Evolutionary conservation across 35 echinoderm and acorn worm species (phyloP).

Genomic region (Anneissia japonica): DNA sequence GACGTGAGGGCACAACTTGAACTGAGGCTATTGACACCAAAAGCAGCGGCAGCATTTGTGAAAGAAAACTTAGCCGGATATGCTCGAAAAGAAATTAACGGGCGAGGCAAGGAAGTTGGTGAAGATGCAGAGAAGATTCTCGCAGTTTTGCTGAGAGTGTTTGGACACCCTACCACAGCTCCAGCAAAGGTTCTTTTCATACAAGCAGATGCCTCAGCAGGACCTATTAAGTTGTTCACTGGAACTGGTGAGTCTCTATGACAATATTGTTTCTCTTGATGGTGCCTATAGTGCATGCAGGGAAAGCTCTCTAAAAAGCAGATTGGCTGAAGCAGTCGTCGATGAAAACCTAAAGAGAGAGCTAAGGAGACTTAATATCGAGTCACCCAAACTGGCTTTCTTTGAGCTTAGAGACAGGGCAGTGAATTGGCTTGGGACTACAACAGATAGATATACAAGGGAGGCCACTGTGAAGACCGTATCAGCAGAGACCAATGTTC

Average conservation of each 20-base stretch:
- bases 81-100: slow-evolving; percentile 40
- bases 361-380: slow-evolving; percentile 29
- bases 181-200: slow-evolving; percentile 63
- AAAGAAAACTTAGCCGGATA: slow-evolving; percentile 50
- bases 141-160: slow-evolving; percentile 44
- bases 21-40: neutral
- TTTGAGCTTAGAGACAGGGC: too few species aligned
- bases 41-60: slow-evolving; percentile 33
- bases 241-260: slow-evolving; percentile 41
- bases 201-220: neutral
- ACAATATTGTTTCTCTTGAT: slow-evolving; percentile 26
- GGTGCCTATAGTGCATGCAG: neutral
- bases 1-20: slow-evolving; percentile 38
- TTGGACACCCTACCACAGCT: slow-evolving; percentile 53
- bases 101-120: slow-evolving; percentile 10
- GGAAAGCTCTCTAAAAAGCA: slow-evolving; percentile 35
- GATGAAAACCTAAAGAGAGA: slow-evolving; percentile 53
- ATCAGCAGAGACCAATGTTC: too few species aligned
- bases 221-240: slow-evolving; percentile 49
- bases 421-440: too few species aligned
- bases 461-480: too few species aligned
- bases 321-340: slow-evolving; percentile 41
- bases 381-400: slow-evolving; percentile 32
- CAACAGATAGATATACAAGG: too few species aligned
- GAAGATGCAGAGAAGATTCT: slow-evolving; percentile 37